These are phyloP conservation scores for Aphidius gifuensis DNA, from an alignment of 1,140 invertebrate species.

Conservation along the genomic window DNA sequence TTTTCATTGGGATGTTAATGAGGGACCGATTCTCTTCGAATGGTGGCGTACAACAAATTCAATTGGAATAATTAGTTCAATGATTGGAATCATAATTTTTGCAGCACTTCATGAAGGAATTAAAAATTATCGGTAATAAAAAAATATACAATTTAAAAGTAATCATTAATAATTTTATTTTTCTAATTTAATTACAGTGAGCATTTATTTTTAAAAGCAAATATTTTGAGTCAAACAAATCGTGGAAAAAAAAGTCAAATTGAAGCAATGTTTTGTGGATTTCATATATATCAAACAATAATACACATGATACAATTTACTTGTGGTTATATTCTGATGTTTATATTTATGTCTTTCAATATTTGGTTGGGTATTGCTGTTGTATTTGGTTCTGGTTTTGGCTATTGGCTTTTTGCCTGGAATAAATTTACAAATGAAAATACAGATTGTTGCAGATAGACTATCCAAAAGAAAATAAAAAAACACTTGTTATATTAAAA, in stretches of 20 bases:
- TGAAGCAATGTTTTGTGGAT: constrained; percentile 44
- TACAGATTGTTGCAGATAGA: constrained; percentile 35
- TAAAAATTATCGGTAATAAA: constrained; percentile 44
- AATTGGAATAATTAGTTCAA: constrained; percentile 41
- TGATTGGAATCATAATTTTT: constrained; percentile 41
- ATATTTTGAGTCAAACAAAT: neutral
- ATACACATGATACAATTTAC: constrained; percentile 67
- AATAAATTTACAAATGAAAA: constrained; percentile 46
- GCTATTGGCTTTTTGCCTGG: constrained; percentile 69
- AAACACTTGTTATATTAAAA: neutral
- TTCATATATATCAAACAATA: constrained; percentile 62
- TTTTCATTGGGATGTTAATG: constrained; percentile 46
- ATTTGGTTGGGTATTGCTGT: constrained; percentile 66
- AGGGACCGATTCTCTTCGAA: constrained; percentile 43
- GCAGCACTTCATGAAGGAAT: constrained; percentile 45
- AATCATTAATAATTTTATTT: too few species aligned
- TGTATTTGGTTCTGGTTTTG: constrained; percentile 60
- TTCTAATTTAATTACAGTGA: neutral
- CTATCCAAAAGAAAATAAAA: neutral
- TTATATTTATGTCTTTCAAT: constrained; percentile 79
- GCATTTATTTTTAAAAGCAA: neutral
- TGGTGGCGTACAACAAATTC: constrained; percentile 39
- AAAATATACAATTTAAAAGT: too few species aligned
- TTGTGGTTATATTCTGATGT: constrained; percentile 69
- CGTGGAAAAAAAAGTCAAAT: neutral